phyloP scores from a whole-genome alignment of 2,888 invertebrate genomes.

The Neoaliturus tenellus region DNA sequence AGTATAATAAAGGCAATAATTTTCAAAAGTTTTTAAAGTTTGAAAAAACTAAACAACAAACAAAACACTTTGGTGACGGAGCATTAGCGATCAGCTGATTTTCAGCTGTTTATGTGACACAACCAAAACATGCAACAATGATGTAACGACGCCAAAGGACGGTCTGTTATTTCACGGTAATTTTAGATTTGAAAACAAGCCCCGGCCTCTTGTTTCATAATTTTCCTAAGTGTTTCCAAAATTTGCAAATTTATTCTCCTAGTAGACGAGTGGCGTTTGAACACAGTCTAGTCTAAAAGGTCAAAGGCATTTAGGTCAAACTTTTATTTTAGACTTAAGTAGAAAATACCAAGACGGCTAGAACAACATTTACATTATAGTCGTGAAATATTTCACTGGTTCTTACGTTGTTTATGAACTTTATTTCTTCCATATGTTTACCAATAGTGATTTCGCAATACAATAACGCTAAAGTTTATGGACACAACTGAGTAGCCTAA shows the following conservation, averaged over 20 bases:
- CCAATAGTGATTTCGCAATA: too few species aligned
- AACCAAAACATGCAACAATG: neutral
- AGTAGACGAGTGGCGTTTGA: neutral
- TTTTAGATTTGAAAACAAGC: neutral
- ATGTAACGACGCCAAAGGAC: neutral
- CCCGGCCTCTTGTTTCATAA: neutral
- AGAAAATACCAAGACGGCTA: too few species aligned
- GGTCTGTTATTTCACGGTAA: neutral
- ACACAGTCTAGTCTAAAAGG: neutral
- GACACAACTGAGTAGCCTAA: too few species aligned
- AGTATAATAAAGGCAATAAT: too few species aligned
- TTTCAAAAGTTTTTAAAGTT: too few species aligned
- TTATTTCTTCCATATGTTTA: too few species aligned
- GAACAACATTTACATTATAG: too few species aligned
- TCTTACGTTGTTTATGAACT: too few species aligned
- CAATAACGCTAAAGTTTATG: too few species aligned
- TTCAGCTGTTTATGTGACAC: neutral
- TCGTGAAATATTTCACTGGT: too few species aligned
- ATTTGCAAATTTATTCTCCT: neutral
- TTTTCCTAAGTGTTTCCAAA: neutral
- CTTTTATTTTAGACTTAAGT: neutral
- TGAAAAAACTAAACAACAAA: too few species aligned
- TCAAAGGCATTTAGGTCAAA: neutral
- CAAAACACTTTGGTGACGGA: too few species aligned
- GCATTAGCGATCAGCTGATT: neutral